Evolutionary conservation across 1,140 invertebrate species (phyloP), one percentile per base, ranked within the genome.

Genomic region (Tetramorium alpestre): DNA sequence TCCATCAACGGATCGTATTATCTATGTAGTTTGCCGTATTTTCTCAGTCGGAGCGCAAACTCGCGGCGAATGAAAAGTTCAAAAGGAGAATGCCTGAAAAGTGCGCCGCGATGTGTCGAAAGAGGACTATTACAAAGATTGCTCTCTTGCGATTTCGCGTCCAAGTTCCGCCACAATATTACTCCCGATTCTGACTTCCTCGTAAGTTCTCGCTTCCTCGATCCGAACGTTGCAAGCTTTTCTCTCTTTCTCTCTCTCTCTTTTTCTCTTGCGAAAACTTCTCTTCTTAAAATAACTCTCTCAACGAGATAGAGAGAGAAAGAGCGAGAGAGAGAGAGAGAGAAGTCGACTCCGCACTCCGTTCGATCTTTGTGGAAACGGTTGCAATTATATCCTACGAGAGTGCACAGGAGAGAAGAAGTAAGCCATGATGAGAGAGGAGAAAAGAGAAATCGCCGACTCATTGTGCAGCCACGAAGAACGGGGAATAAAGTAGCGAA

Each of bases 401-500:
- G 6, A 38, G 2, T 13, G 8, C 2, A 5, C 3, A n/a, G 8
- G 64, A 69, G 33, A 22, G 47, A 67, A 38, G 25, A 25, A 82
- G 47, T 49, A 28, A 44, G 58, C 18, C 25, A 44, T 54, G 47
- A 85, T 44, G 49, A 77, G 33, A 47, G n/a, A 60, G 10, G 11
- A 28, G 58, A 69, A 25, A 51, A 25, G 41, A n/a, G 13, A 65
- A 54, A 84, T 16, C 22, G 25, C 38, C 41, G 56, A 65, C 33
- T 65, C 47, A 65, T 78, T 78, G 72, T 54, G 16, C 44, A 85
- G 25, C 49, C 33, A 75, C 51, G 81, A 49, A 49, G 41, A 69
- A 85, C 67, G 41, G n/a, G 18, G 41, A 65, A 87, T 85, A 87
- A 87, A 87, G 41, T 85, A 60, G 80, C 49, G 44, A 89, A 84